Evolutionary conservation across 2,797 vertebrate species (phyloP), one percentile per base, ranked within the genome.

Genomic region (Jordanella pulchra): DNA sequence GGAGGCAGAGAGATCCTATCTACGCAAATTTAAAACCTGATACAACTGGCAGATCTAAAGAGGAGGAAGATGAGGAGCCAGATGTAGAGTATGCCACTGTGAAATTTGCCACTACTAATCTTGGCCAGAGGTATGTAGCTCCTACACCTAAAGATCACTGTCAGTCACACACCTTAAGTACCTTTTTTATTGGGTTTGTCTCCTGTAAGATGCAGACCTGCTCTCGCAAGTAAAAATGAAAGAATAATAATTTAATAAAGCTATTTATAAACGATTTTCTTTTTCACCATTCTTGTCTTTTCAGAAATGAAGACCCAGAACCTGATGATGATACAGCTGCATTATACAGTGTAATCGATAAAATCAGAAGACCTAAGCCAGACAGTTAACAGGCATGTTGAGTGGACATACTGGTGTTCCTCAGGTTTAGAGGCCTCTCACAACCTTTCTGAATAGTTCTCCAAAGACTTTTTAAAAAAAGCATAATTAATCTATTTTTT

Each of bases 281-380:
- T 65, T 45, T 47, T 21, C 4, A 14, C 4, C 25, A 9, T 18
- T 7, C 6, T 28, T 18, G 6, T 18, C 4, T 13, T 64, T 71
- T 48, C 58, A 81, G 69, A 47, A 39, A 17, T 44, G 44, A 45
- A 48, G 3, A 1, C 35, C 67, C 65, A 44, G 45, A 73, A 30
- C 7, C 50, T 3, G 56, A 0, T 2, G 68, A 72, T 4, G 75
- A 82, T 70, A 6, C 14, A 0, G 7, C 42, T 45, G 35, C 47
- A 17, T 1, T 83, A 11, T 84, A 87, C 64, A 79, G 78, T 9
- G 56, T 55, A 30, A 51, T 87, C 0, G 27, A 35, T 17, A 76
- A 51, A 47, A 12, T 30, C 7, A 50, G 23, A 23, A 39, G 10
- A 71, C 30, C 2, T 7, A 60, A 60, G 21, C 10, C 4, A 10